Base-by-base conservation (phyloP, 2,113 vertebrate genomes). In the Atlantisia rogersi region DNA sequence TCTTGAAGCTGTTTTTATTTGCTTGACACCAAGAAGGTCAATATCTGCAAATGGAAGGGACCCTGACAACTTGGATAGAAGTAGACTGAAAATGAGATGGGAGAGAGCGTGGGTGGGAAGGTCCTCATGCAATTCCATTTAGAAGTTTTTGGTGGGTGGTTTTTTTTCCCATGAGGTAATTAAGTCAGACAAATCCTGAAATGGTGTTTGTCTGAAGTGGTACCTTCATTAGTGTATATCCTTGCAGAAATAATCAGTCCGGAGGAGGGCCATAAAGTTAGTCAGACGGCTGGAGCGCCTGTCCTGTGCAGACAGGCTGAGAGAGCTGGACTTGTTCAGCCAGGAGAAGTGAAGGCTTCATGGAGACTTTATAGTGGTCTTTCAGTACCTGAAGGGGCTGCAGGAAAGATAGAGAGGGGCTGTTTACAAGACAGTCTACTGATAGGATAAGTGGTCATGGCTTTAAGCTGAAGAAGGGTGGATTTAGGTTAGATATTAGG, bases 141-240 rank as follows among this genome's bases (percentile, higher is more conserved):
- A 3, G 5, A 46, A 17, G 18, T 22, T 48, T 50, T 50, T 50
- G 48, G 25, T 28, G 2, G 1, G 2, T 6, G 6, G 50, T 2
- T 24, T n/a, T 16, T 40, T 58, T n/a, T 12, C 26, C 2, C 10
- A 26, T 18, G 28, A n/a, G 6, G 12, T 62, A 67, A 55, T 80
- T 60, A 58, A 80, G 29, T 65, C 2, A 4, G n/a, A 79, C 44
- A 48, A 39, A 24, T 37, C 48, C 62, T 73, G 26, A 71, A 73
- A 5, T 46, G 16, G 3, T 50, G 15, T 60, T 35, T 83, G 6
- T 56, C 37, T 52, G 8, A 80, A 82, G 22, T 12, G 28, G 5
- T 85, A 22, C 76, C 20, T 92, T 94, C 56, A 50, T 58, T 77
- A 80, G 22, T 0, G 0, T 24, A 63, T 55, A 15, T 78, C 59